Evolutionary conservation across 2,113 vertebrate species (phyloP), one percentile per base, ranked within the genome.

Genomic region (Hymenochirus boettgeri): DNA sequence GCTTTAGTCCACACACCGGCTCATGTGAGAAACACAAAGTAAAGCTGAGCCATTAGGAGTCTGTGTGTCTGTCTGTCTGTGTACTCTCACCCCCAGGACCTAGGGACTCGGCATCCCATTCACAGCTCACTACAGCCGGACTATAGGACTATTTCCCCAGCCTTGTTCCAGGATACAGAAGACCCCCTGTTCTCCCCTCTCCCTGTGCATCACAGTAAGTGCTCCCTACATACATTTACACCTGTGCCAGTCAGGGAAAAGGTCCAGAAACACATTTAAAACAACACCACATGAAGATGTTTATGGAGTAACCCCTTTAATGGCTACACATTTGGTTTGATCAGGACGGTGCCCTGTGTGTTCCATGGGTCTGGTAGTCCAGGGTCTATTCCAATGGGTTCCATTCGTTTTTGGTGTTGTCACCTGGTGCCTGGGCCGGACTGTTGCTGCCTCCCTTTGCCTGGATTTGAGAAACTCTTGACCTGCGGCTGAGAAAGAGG

Each of bases 1-100:
- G 46, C 64, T 59, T 27, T n/a, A n/a, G 56, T 51, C 56, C 55
- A 59, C 46, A 59, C 29, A 59, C 60, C 60, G 60, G 59, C 24
- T 26, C 50, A 54, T 63, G 61, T 63, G 48, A 63, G 61, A 54
- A 3, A 17, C 61, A 56, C 52, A 54, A 42, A 42, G 39, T 42
- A 42, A 42, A 42, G 50, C 50, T 54, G 61, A 42, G 23, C 52
- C 52, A 18, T 26, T 29, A 26, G 25, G 18, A 42, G 24, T 19
- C 19, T 22, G 46, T 48, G 46, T 18, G n/a, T n/a, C n/a, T n/a
- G n/a, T n/a, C n/a, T n/a, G n/a, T n/a, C n/a, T n/a, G n/a, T n/a
- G 8, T 47, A 10, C 45, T 47, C 45, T 21, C 5, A 18, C 7
- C 6, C n/a, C 21, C 46, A 7, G 19, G 46, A 48, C 46, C 46